Conservation (phyloP, 2,888 invertebrate genomes). For the Trachelus stipa region DNA sequence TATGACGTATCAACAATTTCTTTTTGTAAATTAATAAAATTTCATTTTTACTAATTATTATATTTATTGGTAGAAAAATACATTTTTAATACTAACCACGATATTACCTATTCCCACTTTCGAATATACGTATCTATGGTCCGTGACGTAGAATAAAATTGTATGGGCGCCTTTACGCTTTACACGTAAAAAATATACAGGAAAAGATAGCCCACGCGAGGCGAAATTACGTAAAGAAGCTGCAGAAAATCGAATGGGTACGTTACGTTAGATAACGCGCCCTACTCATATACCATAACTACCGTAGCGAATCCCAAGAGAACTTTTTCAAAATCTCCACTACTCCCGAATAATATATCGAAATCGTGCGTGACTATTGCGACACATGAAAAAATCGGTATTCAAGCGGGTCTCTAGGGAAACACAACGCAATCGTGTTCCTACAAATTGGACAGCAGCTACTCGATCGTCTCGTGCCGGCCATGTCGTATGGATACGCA, state of each 20-base stretch:
- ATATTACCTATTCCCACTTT: neutral
- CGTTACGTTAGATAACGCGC: neutral
- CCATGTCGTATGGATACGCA: neutral
- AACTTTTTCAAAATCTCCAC: neutral
- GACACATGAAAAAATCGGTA: constrained; percentile 2
- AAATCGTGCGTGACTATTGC: neutral
- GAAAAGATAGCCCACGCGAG: neutral
- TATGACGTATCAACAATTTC: no score
- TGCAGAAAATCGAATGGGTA: neutral
- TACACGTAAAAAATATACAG: neutral
- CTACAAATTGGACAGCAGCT: constrained; percentile 4
- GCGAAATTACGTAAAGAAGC: neutral
- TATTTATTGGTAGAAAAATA: neutral
- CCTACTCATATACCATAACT: neutral
- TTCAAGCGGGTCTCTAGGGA: neutral
- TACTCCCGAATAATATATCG: neutral
- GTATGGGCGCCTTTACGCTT: neutral
- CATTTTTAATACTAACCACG: neutral
- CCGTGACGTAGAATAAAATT: neutral
- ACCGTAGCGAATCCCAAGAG: neutral
- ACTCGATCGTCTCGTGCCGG: neutral
- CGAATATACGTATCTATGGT: neutral
- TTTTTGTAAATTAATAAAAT: neutral
- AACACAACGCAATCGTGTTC: neutral
- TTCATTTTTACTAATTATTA: neutral